Evolutionary conservation across 2,113 vertebrate species (phyloP), one percentile per base, ranked within the genome.

Genomic region (Alouatta palliata): DNA sequence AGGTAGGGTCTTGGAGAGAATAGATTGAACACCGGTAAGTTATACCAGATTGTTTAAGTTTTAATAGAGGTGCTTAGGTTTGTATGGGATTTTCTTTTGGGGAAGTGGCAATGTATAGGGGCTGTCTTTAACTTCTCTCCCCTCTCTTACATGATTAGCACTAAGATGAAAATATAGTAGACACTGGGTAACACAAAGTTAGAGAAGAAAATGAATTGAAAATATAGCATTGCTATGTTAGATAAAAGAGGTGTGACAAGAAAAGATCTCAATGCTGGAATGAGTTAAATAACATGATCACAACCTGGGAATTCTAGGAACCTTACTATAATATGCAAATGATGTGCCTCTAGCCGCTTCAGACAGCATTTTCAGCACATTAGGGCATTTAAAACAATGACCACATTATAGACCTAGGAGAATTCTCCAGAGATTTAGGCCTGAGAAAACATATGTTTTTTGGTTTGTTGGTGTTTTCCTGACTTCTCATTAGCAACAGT

Each of bases 371-470:
- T 82, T 76, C 3, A 23, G 12, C 25, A n/a, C 58, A 40, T 37
- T 64, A 58, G 76, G 30, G 2, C 52, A 5, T 87, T 95, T 54
- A 84, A n/a, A 87, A 80, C 54, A 35, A 92, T 86, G 13, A 88
- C 73, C 45, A 68, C 58, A 52, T 73, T 91, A 73, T 70, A 91
- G 52, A 61, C 35, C 23, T 66, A 79, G 23, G 12, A 89, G 20
- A 16, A 82, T 47, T 86, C 73, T 96, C 76, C n/a, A 92, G 81
- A 88, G 49, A 32, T 88, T 87, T 90, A 64, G 77, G 49, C 32
- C 77, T 95, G 76, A 88, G 83, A 93, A 86, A 94, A 71, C 49
- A 91, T 19, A 23, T 76, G 56, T 91, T 95, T 96, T 52, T 71
- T 92, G 73, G 84, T 61, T 89, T 79, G 90, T 64, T 87, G 43